phyloP scores from a whole-genome alignment of 1,140 invertebrate species.

The Contarinia nasturtii region DNA sequence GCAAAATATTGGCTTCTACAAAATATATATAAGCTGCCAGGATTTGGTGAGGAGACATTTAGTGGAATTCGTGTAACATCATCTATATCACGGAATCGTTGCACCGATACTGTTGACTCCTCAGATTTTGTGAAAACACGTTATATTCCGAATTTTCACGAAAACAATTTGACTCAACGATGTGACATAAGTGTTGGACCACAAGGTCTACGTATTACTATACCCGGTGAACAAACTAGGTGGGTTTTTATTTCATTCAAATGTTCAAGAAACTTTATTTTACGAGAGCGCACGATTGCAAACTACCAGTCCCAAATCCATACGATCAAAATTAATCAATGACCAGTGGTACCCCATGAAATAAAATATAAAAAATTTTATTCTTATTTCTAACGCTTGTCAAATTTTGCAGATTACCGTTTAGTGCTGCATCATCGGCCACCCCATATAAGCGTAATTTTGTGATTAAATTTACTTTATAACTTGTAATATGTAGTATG shows the following conservation, averaged over 20 bases:
- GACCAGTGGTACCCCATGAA: too few relatives aligned
- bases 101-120: neutral
- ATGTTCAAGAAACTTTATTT: too few relatives aligned
- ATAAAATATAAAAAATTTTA: too few relatives aligned
- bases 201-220: conserved; percentile 56
- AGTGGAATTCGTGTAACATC: conserved; percentile 38
- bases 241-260: too few relatives aligned
- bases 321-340: too few relatives aligned
- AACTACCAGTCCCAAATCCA: too few relatives aligned
- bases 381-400: too few relatives aligned
- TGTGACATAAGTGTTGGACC: conserved; percentile 43
- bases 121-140: too few relatives aligned
- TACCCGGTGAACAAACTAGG: conserved; percentile 25
- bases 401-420: conserved; percentile 70
- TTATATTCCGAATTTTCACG: too few relatives aligned
- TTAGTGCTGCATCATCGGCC: conserved; percentile 62
- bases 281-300: too few relatives aligned
- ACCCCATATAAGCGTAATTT: conserved; percentile 51
- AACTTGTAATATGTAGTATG: too few relatives aligned
- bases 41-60: conserved; percentile 70
- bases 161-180: conserved; percentile 13
- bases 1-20: conserved; percentile 68
- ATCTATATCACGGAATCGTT: conserved; percentile 3
- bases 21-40: conserved; percentile 53
- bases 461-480: too few relatives aligned